A percentile compares a stretch with the other conserved stretches of the same genome.
Evolutionary conservation across 2,797 vertebrate species (phyloP).

Genomic region (Rhincodon typus): DNA sequence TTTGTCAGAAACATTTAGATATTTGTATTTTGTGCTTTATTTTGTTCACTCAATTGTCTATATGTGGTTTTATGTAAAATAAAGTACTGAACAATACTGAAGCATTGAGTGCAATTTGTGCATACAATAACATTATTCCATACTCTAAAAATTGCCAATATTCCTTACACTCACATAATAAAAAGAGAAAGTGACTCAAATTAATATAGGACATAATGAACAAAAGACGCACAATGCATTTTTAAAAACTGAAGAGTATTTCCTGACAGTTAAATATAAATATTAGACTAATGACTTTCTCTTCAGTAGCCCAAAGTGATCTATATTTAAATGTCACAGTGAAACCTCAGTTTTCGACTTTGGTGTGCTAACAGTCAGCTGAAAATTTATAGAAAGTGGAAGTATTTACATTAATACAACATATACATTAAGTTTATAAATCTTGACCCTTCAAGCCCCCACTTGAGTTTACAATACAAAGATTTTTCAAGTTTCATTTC

Average conservation of each 20-base stretch:
- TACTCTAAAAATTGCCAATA: neutral
- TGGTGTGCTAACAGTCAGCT: neutral
- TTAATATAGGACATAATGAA: neutral
- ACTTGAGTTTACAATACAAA: neutral
- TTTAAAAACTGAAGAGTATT: neutral
- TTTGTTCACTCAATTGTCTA: neutral
- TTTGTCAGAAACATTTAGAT: constrained; percentile 41
- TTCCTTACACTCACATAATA: neutral
- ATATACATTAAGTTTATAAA: neutral
- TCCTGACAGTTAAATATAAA: neutral
- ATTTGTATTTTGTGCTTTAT: neutral
- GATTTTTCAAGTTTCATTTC: neutral
- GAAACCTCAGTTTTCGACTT: neutral
- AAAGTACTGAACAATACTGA: neutral
- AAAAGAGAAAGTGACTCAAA: neutral
- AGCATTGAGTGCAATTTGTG: neutral
- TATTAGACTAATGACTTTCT: neutral
- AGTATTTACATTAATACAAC: neutral
- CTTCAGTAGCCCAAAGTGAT: neutral
- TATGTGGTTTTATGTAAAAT: constrained; percentile 36
- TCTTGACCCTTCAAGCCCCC: neutral
- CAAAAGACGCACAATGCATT: neutral
- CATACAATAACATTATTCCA: neutral
- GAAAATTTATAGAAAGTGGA: neutral
- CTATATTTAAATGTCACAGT: neutral